Evolutionary conservation across 1,140 invertebrate genomes (phyloP), one percentile per base, ranked within the genome.

Genomic region (Tetragonula clypearis): DNA sequence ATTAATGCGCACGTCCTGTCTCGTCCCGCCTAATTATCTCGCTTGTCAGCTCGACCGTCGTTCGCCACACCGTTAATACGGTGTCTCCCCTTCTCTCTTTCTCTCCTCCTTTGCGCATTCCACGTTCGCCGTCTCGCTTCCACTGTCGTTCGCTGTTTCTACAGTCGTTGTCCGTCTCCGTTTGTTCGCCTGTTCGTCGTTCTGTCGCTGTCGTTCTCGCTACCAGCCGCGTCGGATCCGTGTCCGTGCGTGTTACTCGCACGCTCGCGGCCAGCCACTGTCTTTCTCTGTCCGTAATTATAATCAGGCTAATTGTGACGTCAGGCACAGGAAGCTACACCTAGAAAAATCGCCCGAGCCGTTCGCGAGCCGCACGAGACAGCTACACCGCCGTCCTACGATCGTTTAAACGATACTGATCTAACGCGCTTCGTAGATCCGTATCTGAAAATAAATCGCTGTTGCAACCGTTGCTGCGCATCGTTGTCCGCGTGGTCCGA

Each of bases 1-100:
- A 94, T 94, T 94, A 94, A 94, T 94, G 93, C 94, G 94, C 94
- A 94, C 94, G 94, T 94, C 94, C 94, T 94, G 94, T 94, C 93
- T 93, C 93, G 92, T 94, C 93, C 92, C 91, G 92, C 87, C 93
- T 94, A 94, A 94, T 94, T 94, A 94, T 94, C 93, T 93, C 94
- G 93, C 93, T 94, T 93, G 93, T 94, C 93, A 93, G 90, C 89
- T 88, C 89, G 87, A 86, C 86, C 90, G 91, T 92, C 88, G 90
- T 88, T 90, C 89, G 91, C 85, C 89, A 91, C 92, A 90, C 92
- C 88, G 91, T 90, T 91, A 93, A 90, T 92, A 89, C 91, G 6
- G 87, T 83, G 90, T 88, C 74, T 83, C 83, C 82, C 76, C 76
- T 78, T 79, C 80, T 21, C 81, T 80, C 75, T 30, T 30, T 78